Percentiles rank a stretch among this genome's conserved stretches.
Conservation (phyloP, 2,888 invertebrate genomes). For the Pinctada fucata region DNA sequence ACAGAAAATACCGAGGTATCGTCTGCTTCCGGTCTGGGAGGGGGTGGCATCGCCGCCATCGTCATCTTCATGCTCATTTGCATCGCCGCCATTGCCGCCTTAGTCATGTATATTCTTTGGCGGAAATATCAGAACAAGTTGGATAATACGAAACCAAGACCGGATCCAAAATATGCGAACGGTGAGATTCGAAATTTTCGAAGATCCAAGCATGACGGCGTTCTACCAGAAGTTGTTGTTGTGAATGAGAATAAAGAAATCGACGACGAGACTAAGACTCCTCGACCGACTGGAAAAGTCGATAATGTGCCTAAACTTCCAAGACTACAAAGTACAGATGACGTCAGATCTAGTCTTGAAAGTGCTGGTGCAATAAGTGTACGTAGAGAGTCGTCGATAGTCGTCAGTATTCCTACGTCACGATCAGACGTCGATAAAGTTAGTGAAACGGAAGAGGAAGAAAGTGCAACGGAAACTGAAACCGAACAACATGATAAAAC, state of each 20-base stretch:
- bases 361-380: neutral
- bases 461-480: neutral
- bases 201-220: constrained; percentile 4
- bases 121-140: constrained; percentile 27
- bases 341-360: neutral
- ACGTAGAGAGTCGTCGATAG: neutral
- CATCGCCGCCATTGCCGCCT: constrained; percentile 5
- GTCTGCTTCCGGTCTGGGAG: neutral
- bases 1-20: neutral
- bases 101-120: constrained; percentile 11
- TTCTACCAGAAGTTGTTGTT: neutral
- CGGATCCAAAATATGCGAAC: constrained; percentile 38
- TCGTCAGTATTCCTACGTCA: constrained; percentile 1
- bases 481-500: neutral
- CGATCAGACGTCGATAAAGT: neutral
- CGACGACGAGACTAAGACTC: neutral
- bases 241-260: neutral
- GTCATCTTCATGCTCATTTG: constrained; percentile 15
- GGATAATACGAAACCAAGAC: constrained; percentile 25
- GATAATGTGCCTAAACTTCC: neutral
- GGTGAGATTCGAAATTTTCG: constrained; percentile 36
- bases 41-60: constrained; percentile 19
- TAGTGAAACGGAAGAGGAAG: constrained; percentile 1
- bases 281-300: neutral
- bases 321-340: neutral